Evolutionary conservation across 2,113 vertebrate genomes (phyloP), one percentile per base, ranked within the genome.

Genomic region (Cinclus mexicanus): DNA sequence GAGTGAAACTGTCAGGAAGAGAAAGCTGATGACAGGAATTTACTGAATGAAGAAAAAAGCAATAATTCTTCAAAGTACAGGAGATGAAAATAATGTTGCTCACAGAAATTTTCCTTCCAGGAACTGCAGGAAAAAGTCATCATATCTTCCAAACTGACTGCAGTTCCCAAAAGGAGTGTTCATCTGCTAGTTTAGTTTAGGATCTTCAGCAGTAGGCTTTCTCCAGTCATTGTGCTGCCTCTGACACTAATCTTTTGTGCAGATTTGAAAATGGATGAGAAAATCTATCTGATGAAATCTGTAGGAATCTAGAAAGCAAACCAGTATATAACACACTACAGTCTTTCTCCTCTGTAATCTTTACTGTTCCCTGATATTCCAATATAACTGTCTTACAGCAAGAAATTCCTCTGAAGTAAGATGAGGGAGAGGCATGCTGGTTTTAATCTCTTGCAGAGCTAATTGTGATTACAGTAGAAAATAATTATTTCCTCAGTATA

Each of bases 401-500:
- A 94, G 39, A 86, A 76, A 59, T 42, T 80, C 29, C 33, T 69
- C 25, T 56, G 67, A 79, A 94, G 42, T 42, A 74, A 69, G 33
- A 70, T 24, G 55, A 42, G 21, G 20, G 25, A 91, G 78, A 59
- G 35, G 19, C 28, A 15, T 50, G 10, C 28, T 83, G 26, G 3
- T 67, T 83, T 72, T 87, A 14, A 50, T 71, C 14, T 94, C 19
- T 94, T 84, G 49, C 55, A 93, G 82, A 71, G 11, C 31, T 71
- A 68, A 50, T 67, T 87, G 55, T 69, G 25, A 77, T 84, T 96
- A 60, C 53, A 81, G 69, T 90, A 94, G 52, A 86, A 96, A 96
- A 93, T 65, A 75, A 87, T 92, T 76, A 14, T 83, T 79, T 97
- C 37, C 37, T 88, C 64, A 46, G 52, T 93, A 83, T 80, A 39